Evolutionary conservation across 2,113 vertebrate genomes (phyloP), one percentile per base, ranked within the genome.

Genomic region (Atrichornis clamosus): DNA sequence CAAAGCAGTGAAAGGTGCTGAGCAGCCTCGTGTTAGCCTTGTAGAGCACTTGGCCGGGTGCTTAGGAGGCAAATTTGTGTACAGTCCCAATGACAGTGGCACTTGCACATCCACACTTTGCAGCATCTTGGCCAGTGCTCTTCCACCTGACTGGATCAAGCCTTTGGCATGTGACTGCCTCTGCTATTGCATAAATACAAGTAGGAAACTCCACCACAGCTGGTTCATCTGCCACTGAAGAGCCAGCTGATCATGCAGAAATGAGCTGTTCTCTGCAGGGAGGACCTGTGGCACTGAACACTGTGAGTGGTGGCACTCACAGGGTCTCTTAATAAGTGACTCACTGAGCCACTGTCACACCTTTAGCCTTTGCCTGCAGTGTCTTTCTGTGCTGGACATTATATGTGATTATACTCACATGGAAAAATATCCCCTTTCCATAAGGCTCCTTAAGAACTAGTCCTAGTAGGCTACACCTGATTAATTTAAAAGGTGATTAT

Each of bases 401-500:
- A 2, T 17, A 4, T 20, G 16, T 72, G 33, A 21, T 83, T 84
- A 16, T 23, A 27, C 30, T 93, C n/a, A 39, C 35, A 52, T 28
- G 23, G 60, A 65, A 84, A 77, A 39, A 22, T 10, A 50, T 28
- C 19, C 3, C 24, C 76, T 89, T 86, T 80, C 80, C 19, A 5
- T 44, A 81, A 91, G 80, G 41, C 67, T 90, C 26, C 78, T 87
- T 94, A 90, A 90, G 73, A 82, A 46, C 24, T 37, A 72, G 23
- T 17, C n/a, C 53, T 49, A 41, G 49, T 26, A 92, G 68, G 22
- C 50, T 85, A 58, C 35, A 88, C 12, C 46, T 70, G 79, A 63
- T 92, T 87, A 81, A 84, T 89, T 63, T 74, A 32, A 76, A 95
- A 96, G 87, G 47, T 83, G 85, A 76, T 95, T 91, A 85, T 85